Evolutionary conservation across 1,140 invertebrate species (phyloP), one percentile per base, ranked within the genome.

Genomic region (Meloidogyne floridensis): DNA sequence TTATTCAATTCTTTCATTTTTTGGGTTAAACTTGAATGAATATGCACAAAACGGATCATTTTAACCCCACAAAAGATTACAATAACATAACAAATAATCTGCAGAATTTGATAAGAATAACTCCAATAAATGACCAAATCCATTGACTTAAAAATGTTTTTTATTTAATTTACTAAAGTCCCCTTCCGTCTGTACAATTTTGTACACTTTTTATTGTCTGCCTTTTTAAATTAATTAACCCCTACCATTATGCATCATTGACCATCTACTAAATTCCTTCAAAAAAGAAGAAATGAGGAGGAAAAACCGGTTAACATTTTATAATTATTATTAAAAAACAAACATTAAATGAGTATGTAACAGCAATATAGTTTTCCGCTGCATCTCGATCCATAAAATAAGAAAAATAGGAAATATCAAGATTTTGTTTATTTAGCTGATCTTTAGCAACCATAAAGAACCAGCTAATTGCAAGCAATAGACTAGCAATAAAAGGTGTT

Each of bases 1-100:
- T 65, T 65, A n/a, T 65, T 65, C 6, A 65, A 65, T 65, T 65
- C 59, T 18, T n/a, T 65, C 59, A 65, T n/a, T 65, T n/a, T 65
- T 65, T 15, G 59, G 7, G 59, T n/a, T 18, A 65, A 65, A 65
- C 15, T 65, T 65, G 59, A 65, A n/a, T 65, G 59, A 65, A 65
- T 6, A 65, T 65, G n/a, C n/a, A 65, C 59, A 65, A 65, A 65
- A n/a, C 59, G 59, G 59, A 65, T 15, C 59, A 65, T 65, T n/a
- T n/a, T 65, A 6, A n/a, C n/a, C 1, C 59, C 59, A 65, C 59
- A 47, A 47, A 47, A 47, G 47, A 47, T 47, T 6, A 47, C 47
- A 47, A 47, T 47, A 6, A 8, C 47, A 65, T 65, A 65, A 65
- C 59, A 65, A n/a, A 65, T n/a, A n/a, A 65, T 15, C n/a, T 65